These are phyloP conservation scores for Tenthredo amoena DNA, from an alignment of 2,888 invertebrate genomes.

Conservation along the genomic window DNA sequence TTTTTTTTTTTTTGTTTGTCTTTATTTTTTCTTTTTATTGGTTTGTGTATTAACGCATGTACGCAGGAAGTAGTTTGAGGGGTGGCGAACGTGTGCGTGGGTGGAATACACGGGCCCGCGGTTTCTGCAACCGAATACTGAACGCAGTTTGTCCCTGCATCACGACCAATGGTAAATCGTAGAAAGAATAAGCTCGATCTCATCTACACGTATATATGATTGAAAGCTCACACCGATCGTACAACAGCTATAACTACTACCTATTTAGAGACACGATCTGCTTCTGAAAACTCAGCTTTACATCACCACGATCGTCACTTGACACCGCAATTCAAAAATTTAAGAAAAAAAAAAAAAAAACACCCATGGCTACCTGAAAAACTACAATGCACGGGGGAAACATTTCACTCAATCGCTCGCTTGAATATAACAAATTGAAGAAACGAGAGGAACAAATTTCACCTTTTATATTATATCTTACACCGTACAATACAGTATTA, in stretches of 20 bases:
- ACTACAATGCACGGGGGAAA: background rate
- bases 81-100: conserved; percentile 72
- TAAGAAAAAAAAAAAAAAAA: background rate
- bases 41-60: conserved; percentile 61
- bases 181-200: conserved; percentile 54
- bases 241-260: background rate
- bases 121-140: conserved; percentile 76
- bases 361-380: background rate
- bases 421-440: background rate
- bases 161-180: conserved; percentile 77
- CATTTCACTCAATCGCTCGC: background rate
- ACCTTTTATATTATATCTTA: background rate
- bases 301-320: background rate
- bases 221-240: conserved; percentile 3
- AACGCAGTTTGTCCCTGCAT: conserved; percentile 76
- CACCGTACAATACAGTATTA: background rate
- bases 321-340: background rate
- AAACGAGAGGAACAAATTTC: background rate
- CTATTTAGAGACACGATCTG: conserved; percentile 12
- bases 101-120: conserved; percentile 77
- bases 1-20: conserved; percentile 42
- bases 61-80: conserved; percentile 74
- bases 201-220: background rate
- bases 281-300: background rate
- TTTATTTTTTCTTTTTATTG: background rate